These are phyloP conservation scores for Euglossa dilemma DNA, from an alignment of 1,140 invertebrate genomes.

Conservation along the genomic window DNA sequence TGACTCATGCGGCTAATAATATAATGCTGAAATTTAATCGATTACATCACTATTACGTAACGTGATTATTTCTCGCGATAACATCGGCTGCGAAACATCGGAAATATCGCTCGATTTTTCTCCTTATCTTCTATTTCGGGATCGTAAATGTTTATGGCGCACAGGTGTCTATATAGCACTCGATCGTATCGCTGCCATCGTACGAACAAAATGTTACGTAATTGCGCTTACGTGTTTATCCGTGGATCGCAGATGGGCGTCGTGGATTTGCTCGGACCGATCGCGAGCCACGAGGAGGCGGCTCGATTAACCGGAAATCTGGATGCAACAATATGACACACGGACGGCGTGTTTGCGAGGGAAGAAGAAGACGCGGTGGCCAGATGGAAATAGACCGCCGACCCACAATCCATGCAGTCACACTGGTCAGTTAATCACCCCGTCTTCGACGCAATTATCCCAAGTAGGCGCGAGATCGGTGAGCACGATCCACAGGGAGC, in stretches of 20 bases:
- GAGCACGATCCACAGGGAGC: conserved; percentile 66
- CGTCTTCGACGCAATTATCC: conserved; percentile 79
- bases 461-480: conserved; percentile 76
- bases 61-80: not conserved
- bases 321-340: conserved; percentile 12
- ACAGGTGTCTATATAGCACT: conserved; percentile 12
- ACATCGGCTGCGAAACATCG: not conserved
- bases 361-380: conserved; percentile 58
- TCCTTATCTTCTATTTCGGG: not conserved
- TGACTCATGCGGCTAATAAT: conserved; percentile 33
- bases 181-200: not conserved
- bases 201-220: not conserved
- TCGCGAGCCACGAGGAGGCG: not conserved
- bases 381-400: conserved; percentile 76
- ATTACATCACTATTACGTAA: conserved; percentile 42
- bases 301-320: conserved; percentile 11
- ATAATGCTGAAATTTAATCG: conserved; percentile 31
- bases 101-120: not conserved
- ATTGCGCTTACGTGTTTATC: not conserved
- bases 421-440: conserved; percentile 74
- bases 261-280: not conserved
- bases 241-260: not conserved
- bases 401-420: conserved; percentile 68
- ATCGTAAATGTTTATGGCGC: not conserved
- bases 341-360: conserved; percentile 44